These are phyloP conservation scores for Salpingus planirostris DNA, from an alignment of 2,888 invertebrate species.

Conservation along the genomic window DNA sequence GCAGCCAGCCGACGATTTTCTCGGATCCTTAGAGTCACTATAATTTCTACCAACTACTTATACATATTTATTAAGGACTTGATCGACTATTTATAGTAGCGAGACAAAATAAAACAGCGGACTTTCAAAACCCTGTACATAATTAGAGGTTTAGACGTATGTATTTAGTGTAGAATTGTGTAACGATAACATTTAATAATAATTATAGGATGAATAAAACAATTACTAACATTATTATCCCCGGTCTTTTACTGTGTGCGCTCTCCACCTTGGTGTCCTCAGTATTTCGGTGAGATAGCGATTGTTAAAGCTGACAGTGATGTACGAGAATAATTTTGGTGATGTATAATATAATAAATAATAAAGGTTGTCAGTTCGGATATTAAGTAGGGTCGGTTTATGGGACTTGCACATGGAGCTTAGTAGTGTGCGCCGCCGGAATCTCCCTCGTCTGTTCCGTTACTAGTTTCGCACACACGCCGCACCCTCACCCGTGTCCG, in stretches of 20 bases:
- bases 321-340: conserved; percentile 30
- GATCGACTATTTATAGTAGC: too few relatives aligned
- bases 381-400: conserved; percentile 26
- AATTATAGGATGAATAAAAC: too few relatives aligned
- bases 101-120: too few relatives aligned
- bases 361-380: conserved; percentile 31
- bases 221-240: too few relatives aligned
- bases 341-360: conserved; percentile 33
- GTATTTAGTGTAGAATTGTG: too few relatives aligned
- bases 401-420: conserved; percentile 18
- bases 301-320: conserved; percentile 27
- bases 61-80: too few relatives aligned
- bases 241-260: neutral
- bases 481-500: too few relatives aligned
- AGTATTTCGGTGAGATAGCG: conserved; percentile 14
- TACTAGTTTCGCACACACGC: conserved; percentile 15
- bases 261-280: conserved; percentile 6
- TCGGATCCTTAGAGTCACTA: conserved; percentile 12
- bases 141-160: too few relatives aligned
- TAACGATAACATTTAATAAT: too few relatives aligned
- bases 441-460: too few relatives aligned
- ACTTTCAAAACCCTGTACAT: conserved; percentile 7
- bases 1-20: conserved; percentile 18
- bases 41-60: too few relatives aligned
- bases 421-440: conserved; percentile 13